A percentile compares a stretch with the other conserved stretches of the same genome.
phyloP scores from a whole-genome alignment of 2,888 invertebrate genomes.

The Halictus ligatus region DNA sequence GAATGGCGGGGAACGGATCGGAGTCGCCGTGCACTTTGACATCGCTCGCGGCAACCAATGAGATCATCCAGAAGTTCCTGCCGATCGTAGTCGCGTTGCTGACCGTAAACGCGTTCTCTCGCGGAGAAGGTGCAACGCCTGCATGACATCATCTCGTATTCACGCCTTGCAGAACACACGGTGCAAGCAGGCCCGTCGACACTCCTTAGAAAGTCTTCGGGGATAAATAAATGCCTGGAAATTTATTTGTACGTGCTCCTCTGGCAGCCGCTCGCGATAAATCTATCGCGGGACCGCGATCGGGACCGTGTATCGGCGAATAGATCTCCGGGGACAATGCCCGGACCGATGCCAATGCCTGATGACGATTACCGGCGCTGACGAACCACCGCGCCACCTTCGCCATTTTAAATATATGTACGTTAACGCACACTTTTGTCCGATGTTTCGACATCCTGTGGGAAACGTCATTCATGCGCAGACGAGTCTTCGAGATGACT shows the following conservation, averaged over 20 bases:
- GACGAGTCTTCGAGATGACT: neutral
- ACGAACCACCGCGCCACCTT: constrained; percentile 6
- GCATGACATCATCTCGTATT: constrained; percentile 79
- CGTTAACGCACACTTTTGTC: neutral
- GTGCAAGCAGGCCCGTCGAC: constrained; percentile 64
- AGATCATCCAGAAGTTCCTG: constrained; percentile 69
- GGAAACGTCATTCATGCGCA: neutral
- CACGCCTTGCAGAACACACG: constrained; percentile 71
- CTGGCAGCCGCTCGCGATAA: constrained; percentile 55
- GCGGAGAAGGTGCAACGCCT: constrained; percentile 75
- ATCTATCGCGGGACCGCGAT: constrained; percentile 45
- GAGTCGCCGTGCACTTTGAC: constrained; percentile 62
- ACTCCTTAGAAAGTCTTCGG: constrained; percentile 80
- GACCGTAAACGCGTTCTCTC: constrained; percentile 55
- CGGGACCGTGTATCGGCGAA: constrained; percentile 26
- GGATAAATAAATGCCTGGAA: constrained; percentile 71
- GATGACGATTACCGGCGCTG: constrained; percentile 44
- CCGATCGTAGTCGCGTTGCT: constrained; percentile 36
- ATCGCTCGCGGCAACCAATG: constrained; percentile 55
- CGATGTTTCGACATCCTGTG: neutral
- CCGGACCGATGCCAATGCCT: neutral
- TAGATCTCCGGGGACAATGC: constrained; percentile 45
- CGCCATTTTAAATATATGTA: neutral
- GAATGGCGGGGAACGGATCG: constrained; percentile 21
- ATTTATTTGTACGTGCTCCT: constrained; percentile 70